These are phyloP conservation scores for Drosophila kambysellisi DNA, from an alignment of 2,888 invertebrate genomes.

Conservation along the genomic window DNA sequence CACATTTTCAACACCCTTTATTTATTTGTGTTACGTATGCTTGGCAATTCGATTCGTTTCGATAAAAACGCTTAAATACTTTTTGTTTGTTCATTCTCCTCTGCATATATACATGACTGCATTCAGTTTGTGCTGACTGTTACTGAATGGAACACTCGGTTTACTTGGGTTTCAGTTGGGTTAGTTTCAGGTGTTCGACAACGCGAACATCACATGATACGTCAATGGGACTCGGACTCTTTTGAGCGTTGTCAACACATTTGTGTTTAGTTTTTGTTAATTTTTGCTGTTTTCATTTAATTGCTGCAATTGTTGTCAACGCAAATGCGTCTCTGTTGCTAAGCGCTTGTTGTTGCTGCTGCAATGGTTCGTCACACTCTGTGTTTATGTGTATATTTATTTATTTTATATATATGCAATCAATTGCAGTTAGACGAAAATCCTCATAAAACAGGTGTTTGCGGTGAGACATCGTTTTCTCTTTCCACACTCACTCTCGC, in stretches of 20 bases:
- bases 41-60: slow-evolving; percentile 18
- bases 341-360: slow-evolving; percentile 26
- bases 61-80: slow-evolving; percentile 13
- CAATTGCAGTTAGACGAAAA: slow-evolving; percentile 4
- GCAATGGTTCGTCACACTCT: not conserved
- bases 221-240: slow-evolving; percentile 4
- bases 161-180: slow-evolving; percentile 25
- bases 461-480: slow-evolving; percentile 15
- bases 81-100: slow-evolving; percentile 7
- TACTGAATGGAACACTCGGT: slow-evolving; percentile 18
- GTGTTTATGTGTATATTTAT: not conserved
- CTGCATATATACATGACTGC: not conserved
- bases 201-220: slow-evolving; percentile 51
- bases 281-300: slow-evolving; percentile 14
- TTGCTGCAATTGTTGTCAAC: slow-evolving; percentile 23
- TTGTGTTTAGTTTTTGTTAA: slow-evolving; percentile 18
- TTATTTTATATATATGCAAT: not conserved
- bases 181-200: slow-evolving; percentile 41
- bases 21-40: not conserved
- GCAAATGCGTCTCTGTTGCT: slow-evolving; percentile 35
- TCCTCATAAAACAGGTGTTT: slow-evolving; percentile 38
- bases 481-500: not conserved
- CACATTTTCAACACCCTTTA: not conserved
- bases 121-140: slow-evolving; percentile 39
- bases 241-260: slow-evolving; percentile 38